A percentile compares a stretch with the other conserved stretches of the same genome.
Conservation (phyloP, 1,140 invertebrate genomes). For the Drosophila ironensis region DNA sequence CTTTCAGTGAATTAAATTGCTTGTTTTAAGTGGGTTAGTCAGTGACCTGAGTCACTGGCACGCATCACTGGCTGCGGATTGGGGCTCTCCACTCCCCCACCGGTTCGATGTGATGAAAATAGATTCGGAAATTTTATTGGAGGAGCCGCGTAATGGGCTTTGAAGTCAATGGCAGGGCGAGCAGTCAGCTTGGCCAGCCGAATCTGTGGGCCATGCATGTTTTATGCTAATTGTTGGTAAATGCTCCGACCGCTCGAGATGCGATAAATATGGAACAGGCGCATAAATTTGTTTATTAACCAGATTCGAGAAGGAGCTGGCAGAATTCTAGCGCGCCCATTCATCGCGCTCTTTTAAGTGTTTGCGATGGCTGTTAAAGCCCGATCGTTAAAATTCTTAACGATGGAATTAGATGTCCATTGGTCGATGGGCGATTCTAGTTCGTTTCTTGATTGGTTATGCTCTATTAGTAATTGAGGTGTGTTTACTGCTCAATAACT, state of each 20-base stretch:
- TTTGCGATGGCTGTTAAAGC: constrained; percentile 40
- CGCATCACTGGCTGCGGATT: constrained; percentile 34
- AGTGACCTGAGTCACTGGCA: constrained; percentile 24
- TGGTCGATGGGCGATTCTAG: constrained; percentile 26
- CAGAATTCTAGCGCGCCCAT: neutral
- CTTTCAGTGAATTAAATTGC: neutral
- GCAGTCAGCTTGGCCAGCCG: constrained; percentile 7
- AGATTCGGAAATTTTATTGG: constrained; percentile 60
- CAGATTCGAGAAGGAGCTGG: constrained; percentile 16
- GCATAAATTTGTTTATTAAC: constrained; percentile 69
- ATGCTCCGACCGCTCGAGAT: constrained; percentile 1
- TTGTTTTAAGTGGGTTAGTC: constrained; percentile 7
- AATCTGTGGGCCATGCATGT: constrained; percentile 32
- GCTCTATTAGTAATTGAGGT: constrained; percentile 49
- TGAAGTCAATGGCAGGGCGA: constrained; percentile 24
- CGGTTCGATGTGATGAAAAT: constrained; percentile 29
- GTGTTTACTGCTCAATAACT: constrained; percentile 55
- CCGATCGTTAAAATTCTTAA: constrained; percentile 57
- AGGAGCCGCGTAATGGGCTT: constrained; percentile 30
- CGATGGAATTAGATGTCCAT: constrained; percentile 48
- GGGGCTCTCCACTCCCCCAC: constrained; percentile 11
- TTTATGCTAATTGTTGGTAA: constrained; percentile 64
- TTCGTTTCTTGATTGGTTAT: constrained; percentile 52
- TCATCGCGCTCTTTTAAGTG: constrained; percentile 49
- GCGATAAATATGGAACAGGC: constrained; percentile 64